These are phyloP conservation scores for Lordiphosa clarofinis DNA, from an alignment of 1,140 invertebrate species.

Conservation along the genomic window DNA sequence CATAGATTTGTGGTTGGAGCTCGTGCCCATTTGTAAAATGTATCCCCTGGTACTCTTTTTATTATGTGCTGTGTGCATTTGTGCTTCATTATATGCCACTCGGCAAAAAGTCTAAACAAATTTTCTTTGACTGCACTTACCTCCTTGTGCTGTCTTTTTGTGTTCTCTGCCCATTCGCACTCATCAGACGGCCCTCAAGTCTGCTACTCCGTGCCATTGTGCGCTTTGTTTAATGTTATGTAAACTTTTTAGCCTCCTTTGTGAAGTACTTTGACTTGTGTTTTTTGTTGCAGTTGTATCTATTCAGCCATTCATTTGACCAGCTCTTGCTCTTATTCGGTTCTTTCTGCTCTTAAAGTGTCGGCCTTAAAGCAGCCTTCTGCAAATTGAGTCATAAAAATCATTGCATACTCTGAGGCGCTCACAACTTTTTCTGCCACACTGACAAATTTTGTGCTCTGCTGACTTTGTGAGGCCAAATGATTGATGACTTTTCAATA, in stretches of 20 bases:
- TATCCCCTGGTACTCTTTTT: conserved; percentile 13
- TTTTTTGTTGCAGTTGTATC: conserved; percentile 46
- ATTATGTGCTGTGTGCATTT: conserved; percentile 50
- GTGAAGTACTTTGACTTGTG: conserved; percentile 16
- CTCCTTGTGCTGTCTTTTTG: conserved; percentile 12
- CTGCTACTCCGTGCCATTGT: conserved; percentile 55
- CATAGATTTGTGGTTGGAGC: conserved; percentile 50
- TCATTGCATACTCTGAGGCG: conserved; percentile 21
- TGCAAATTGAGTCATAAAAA: conserved; percentile 23
- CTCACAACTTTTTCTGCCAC: conserved; percentile 40
- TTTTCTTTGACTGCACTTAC: conserved; percentile 59
- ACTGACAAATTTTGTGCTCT: conserved; percentile 71
- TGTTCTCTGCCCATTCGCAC: conserved; percentile 46
- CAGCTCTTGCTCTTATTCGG: conserved; percentile 18
- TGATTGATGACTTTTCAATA: conserved; percentile 77
- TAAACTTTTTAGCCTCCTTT: conserved; percentile 58
- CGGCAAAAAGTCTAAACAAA: conserved; percentile 72
- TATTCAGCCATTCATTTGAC: conserved; percentile 70
- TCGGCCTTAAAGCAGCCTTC: conserved; percentile 16
- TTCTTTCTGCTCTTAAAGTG: conserved; percentile 43
- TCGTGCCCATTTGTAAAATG: conserved; percentile 51
- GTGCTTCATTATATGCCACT: conserved; percentile 71
- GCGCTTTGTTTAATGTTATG: conserved; percentile 77
- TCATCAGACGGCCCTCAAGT: conserved; percentile 59
- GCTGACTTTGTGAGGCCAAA: conserved; percentile 39